These are phyloP conservation scores for Oriolus oriolus DNA, from an alignment of 2,113 vertebrate genomes.

Conservation along the genomic window DNA sequence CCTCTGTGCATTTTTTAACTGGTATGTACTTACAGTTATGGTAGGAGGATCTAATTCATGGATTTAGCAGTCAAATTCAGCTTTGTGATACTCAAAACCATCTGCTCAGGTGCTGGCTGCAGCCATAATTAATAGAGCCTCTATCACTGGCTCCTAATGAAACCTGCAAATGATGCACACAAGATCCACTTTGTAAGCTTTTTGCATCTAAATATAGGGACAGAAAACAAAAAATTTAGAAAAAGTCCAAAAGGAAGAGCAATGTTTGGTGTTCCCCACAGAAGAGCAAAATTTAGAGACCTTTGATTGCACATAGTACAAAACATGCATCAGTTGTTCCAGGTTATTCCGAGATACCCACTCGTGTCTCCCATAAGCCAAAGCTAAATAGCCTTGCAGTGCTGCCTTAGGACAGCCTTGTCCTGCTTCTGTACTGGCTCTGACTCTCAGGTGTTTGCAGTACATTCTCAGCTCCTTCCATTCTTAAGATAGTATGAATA, in stretches of 20 bases:
- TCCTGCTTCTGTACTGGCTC: background rate
- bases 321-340: background rate
- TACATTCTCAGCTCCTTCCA: background rate
- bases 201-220: background rate
- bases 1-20: background rate
- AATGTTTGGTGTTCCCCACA: background rate
- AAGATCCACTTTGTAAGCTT: background rate
- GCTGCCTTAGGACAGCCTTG: background rate
- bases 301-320: background rate
- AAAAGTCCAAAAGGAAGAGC: background rate
- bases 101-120: background rate
- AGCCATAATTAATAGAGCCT: background rate
- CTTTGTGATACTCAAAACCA: background rate
- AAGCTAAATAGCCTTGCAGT: background rate
- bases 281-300: background rate
- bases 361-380: background rate
- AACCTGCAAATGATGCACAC: background rate
- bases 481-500: background rate
- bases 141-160: background rate
- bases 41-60: background rate
- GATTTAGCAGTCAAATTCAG: background rate
- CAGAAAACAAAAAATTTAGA: background rate
- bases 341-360: background rate
- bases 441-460: background rate
- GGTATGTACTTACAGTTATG: background rate